Base-by-base conservation (phyloP, 1,140 invertebrate species). In the Lepidurus arcticus region DNA sequence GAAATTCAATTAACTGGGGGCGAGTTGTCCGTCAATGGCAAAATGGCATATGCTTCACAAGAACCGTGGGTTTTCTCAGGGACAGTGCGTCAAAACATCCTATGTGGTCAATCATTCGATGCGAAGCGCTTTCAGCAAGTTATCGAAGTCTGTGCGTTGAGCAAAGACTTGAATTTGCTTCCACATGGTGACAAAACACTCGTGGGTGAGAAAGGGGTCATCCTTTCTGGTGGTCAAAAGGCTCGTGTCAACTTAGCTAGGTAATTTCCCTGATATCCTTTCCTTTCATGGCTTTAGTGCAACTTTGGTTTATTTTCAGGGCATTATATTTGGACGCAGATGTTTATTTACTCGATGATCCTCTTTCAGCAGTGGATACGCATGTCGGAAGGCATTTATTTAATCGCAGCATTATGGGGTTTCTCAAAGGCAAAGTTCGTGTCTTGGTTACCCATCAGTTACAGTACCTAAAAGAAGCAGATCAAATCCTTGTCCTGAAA, bases 361-460 rank as follows among this genome's bases (percentile, higher is more conserved):
- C 93, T 9, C 84, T 94, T 21, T 93, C 92, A 77, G 93, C 93
- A 0, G 91, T 92, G 44, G 91, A 92, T 84, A 86, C 90, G 1
- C 89, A 90, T 81, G 91, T 92, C 1, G 90, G 90, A 10, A 87
- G 89, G 0, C 88, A 90, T 80, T 85, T 92, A n/a, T 91, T 92
- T 81, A 88, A 92, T 81, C 87, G 90, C 16, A 92, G 91, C 81
- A 88, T 92, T 74, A 86, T 85, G 7, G 90, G 89, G 1, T 90
- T 91, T 82, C 85, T 95, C 44, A 88, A 86, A 34, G 85, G 90
- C 77, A 93, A 92, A 84, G 92, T 92, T 0, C 86, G 91, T 16
- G 88, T 95, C 47, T 88, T 96, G 7, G 92, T 94, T n/a, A 96
- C 94, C 1, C 93, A 96, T 85, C 93, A 95, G 82, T 85, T 95